A percentile compares a stretch with the other conserved stretches of the same genome.
phyloP scores from a whole-genome alignment of 2,113 vertebrate genomes.

The Physeter macrocephalus region DNA sequence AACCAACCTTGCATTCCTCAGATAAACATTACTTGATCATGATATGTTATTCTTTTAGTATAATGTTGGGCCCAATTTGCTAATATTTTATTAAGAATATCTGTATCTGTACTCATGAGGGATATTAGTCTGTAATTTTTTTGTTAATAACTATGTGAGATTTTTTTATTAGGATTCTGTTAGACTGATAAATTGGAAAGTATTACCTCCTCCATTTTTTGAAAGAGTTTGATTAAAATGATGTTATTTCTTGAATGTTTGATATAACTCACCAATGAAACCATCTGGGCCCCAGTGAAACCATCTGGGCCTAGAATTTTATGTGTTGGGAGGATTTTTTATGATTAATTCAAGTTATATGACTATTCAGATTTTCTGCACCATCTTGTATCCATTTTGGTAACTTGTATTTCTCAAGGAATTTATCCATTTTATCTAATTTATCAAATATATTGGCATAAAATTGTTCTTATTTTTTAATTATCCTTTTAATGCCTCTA shows the following conservation, averaged over 20 bases:
- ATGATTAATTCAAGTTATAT: not conserved
- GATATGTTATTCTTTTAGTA: not conserved
- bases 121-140: not conserved
- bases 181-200: not conserved
- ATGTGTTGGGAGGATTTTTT: not conserved
- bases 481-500: not conserved
- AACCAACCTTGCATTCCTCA: not conserved
- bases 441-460: not conserved
- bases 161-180: not conserved
- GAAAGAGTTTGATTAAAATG: not conserved
- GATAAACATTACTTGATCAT: not conserved
- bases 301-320: not conserved
- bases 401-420: not conserved
- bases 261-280: not conserved
- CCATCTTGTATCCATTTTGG: not conserved
- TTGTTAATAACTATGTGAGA: not conserved
- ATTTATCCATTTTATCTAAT: not conserved
- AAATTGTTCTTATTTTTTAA: not conserved
- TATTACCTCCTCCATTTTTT: not conserved
- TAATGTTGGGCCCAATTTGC: not conserved
- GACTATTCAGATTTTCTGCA: not conserved
- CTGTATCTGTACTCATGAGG: not conserved
- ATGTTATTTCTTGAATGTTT: not conserved
- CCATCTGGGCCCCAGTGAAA: not conserved
- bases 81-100: not conserved